These are phyloP conservation scores for Steinernema scapterisci DNA, from an alignment of 2,888 invertebrate genomes.

Conservation along the genomic window DNA sequence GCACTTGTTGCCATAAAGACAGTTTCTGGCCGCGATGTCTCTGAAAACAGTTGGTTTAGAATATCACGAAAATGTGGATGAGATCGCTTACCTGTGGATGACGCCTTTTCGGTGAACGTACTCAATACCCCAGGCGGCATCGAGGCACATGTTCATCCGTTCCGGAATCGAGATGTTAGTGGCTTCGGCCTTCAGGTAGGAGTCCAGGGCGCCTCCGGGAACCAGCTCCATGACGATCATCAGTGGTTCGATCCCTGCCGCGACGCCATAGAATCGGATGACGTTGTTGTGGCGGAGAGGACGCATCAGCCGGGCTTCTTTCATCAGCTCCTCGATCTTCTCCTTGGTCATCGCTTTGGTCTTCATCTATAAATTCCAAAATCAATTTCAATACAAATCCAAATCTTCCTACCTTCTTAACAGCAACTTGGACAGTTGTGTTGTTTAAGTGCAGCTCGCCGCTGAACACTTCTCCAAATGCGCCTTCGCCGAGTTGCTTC, in stretches of 20 bases:
- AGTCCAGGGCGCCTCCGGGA: slow-evolving; percentile 40
- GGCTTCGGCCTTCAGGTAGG: slow-evolving; percentile 33
- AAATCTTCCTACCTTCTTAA: slow-evolving; percentile 27
- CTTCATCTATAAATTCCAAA: slow-evolving; percentile 39
- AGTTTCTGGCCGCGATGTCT: slow-evolving; percentile 35
- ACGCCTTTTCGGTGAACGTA: slow-evolving; percentile 8
- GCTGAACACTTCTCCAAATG: slow-evolving; percentile 38
- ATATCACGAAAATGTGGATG: background rate
- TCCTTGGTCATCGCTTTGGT: slow-evolving; percentile 33
- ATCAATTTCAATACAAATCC: too few species aligned
- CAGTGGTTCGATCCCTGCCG: slow-evolving; percentile 94
- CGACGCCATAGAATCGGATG: slow-evolving; percentile 91
- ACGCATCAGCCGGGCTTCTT: slow-evolving; percentile 88
- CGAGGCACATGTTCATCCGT: slow-evolving; percentile 35
- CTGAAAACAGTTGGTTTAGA: slow-evolving; percentile 24
- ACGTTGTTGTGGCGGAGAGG: slow-evolving; percentile 96
- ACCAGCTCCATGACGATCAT: slow-evolving; percentile 99
- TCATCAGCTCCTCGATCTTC: slow-evolving; percentile 44
- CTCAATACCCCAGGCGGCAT: slow-evolving; percentile 36
- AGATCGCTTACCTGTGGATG: slow-evolving; percentile 25
- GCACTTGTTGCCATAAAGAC: slow-evolving; percentile 29
- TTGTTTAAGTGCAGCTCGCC: slow-evolving; percentile 11
- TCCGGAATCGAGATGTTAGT: slow-evolving; percentile 29
- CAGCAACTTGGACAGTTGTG: slow-evolving; percentile 11
- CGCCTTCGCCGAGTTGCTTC: slow-evolving; percentile 35